Evolutionary conservation across 2,113 vertebrate species (phyloP).

Genomic region (Actinemys pallida): DNA sequence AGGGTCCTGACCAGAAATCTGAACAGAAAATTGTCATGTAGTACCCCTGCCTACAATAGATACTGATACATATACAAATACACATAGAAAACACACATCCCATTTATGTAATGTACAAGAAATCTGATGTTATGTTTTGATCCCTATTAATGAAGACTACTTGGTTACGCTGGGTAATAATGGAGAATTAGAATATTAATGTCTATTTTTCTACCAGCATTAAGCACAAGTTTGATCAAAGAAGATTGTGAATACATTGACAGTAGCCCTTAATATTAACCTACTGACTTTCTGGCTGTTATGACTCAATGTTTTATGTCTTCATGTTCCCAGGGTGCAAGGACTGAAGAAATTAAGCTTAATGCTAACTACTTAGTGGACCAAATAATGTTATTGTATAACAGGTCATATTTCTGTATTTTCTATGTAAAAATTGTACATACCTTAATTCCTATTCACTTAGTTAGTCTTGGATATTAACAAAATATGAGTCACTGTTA

Average conservation of each 20-base stretch:
- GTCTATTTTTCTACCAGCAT: not conserved
- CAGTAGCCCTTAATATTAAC: not conserved
- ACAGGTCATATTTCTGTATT: not conserved
- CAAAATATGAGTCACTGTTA: not conserved
- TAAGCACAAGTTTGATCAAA: not conserved
- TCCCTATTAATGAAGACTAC: not conserved
- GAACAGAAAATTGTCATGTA: not conserved
- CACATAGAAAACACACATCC: not conserved
- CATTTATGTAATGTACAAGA: rapidly evolving
- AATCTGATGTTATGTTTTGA: not conserved
- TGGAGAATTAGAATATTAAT: rapidly evolving
- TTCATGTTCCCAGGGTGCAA: not conserved
- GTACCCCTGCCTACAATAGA: not conserved
- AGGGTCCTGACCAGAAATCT: not conserved
- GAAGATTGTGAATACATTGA: not conserved
- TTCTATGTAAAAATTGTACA: not conserved
- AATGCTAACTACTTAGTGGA: not conserved
- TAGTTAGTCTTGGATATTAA: not conserved
- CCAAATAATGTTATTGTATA: not conserved
- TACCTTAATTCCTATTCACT: not conserved
- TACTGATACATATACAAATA: not conserved
- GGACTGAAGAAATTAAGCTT: not conserved
- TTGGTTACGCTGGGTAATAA: not conserved
- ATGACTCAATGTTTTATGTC: not conserved
- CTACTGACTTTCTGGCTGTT: not conserved